Evolutionary conservation across 2,888 invertebrate genomes (phyloP), one percentile per base, ranked within the genome.

Genomic region (Petrolisthes cinctipes): DNA sequence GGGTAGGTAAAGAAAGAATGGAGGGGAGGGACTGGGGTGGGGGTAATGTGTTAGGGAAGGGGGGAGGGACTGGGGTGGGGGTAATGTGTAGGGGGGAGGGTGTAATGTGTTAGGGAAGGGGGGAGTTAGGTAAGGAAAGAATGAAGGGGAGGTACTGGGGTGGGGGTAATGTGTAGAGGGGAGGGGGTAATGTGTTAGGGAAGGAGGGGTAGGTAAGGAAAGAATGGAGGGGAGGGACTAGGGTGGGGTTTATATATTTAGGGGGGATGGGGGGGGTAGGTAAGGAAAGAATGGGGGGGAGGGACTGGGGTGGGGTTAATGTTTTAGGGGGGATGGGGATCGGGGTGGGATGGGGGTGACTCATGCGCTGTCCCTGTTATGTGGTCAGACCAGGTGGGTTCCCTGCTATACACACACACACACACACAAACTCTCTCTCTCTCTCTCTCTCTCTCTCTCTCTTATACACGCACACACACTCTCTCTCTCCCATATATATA

Each of bases 391-490:
- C 37, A 37, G 37, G 37, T 37, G 37, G 37, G 37, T 37, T 37
- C 37, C 37, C 37, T 37, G 37, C 37, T 37, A 37, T 37, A 37
- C 37, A 37, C 37, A 37, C 37, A 37, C 37, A 37, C 37, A 37
- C 37, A 37, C 37, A 37, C 37, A 37, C 37, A 0, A 0, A 1
- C 66, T 66, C n/a, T 66, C 14, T 66, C 37, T 2, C 37, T 11
- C 66, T 66, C n/a, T 66, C 14, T 66, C 37, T 37, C 73, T 9
- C 23, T 1, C 73, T 20, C n/a, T 56, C 80, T 56, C 80, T 56
- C 80, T 56, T 23, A 80, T 6, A 80, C 61, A 80, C 23, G 56
- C 61, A 80, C 61, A 80, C 80, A 57, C 80, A 57, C 80, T 56
- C 80, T 56, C 57, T 56, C 80, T 56, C 61, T 56, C 61, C 20